Percentiles rank a stretch among this genome's conserved stretches.
Conservation (phyloP, 2,113 vertebrate species). For the Fukomys damarensis region DNA sequence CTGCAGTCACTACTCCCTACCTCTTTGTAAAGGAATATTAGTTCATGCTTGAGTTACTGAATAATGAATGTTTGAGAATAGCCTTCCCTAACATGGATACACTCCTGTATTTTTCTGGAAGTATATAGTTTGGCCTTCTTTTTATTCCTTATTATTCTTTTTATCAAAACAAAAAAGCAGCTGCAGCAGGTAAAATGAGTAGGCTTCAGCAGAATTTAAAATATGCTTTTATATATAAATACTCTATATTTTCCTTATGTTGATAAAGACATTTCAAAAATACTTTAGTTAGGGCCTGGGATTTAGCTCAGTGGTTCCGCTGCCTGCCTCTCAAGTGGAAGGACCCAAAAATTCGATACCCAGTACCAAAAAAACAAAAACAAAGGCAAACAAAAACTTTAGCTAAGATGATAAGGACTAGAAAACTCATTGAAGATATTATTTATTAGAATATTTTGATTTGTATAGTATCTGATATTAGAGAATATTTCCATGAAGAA, state of each 20-base stretch:
- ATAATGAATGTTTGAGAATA: background rate
- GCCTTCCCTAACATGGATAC: background rate
- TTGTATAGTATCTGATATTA: conserved; percentile 35
- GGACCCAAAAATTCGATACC: no score
- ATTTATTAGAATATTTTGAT: conserved; percentile 9
- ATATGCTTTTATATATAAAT: conserved; percentile 41
- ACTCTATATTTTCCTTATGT: conserved; percentile 39
- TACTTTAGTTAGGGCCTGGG: conserved; percentile 26
- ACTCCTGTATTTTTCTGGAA: background rate
- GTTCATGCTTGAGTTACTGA: background rate
- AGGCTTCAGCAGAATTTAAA: conserved; percentile 58
- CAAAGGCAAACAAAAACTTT: no score
- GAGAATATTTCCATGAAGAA: conserved; percentile 22
- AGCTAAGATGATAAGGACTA: conserved; percentile 50
- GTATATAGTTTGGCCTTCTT: background rate
- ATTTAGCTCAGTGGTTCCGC: no score
- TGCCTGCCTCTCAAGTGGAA: no score
- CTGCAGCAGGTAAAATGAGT: conserved; percentile 32
- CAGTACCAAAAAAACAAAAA: no score
- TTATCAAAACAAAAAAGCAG: conserved; percentile 48
- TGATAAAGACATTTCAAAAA: conserved; percentile 55
- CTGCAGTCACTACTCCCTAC: background rate
- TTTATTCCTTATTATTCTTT: conserved; percentile 57
- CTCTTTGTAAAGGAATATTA: background rate
- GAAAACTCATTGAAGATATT: conserved; percentile 39